Percentiles rank a stretch among this genome's conserved stretches.
Evolutionary conservation across 2,888 invertebrate genomes (phyloP).

Genomic region (Lepidocyrtoides sp.): DNA sequence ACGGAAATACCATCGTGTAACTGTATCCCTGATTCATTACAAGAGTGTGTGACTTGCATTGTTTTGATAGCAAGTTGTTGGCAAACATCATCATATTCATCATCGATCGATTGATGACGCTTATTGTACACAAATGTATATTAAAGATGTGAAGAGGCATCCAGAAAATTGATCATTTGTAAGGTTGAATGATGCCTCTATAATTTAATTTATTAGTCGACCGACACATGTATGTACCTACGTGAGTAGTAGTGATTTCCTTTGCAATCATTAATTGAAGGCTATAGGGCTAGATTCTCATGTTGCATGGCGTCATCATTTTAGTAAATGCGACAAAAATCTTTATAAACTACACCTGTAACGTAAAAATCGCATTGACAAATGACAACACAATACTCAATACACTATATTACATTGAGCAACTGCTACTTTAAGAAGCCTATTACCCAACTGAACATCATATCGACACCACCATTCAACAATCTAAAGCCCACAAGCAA

Average conservation of each 20-base stretch:
- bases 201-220: neutral
- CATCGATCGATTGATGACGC: neutral
- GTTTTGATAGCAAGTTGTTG: neutral
- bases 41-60: neutral
- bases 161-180: neutral
- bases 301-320: too few relatives aligned
- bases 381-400: neutral
- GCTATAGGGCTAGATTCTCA: constrained; percentile 59
- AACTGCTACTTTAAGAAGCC: too few relatives aligned
- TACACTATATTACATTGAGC: too few relatives aligned
- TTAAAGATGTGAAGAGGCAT: neutral
- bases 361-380: neutral
- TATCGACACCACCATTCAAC: too few relatives aligned
- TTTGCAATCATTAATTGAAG: constrained; percentile 56
- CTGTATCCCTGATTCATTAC: neutral
- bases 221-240: neutral
- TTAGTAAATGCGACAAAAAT: neutral
- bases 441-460: too few relatives aligned
- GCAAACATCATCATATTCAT: neutral
- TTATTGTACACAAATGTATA: neutral
- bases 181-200: constrained; percentile 6
- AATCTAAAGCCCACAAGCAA: too few relatives aligned
- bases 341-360: neutral
- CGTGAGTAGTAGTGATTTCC: neutral
- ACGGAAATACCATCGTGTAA: neutral